phyloP scores from a whole-genome alignment of 2,113 vertebrate genomes.

The Oncorhynchus mykiss region DNA sequence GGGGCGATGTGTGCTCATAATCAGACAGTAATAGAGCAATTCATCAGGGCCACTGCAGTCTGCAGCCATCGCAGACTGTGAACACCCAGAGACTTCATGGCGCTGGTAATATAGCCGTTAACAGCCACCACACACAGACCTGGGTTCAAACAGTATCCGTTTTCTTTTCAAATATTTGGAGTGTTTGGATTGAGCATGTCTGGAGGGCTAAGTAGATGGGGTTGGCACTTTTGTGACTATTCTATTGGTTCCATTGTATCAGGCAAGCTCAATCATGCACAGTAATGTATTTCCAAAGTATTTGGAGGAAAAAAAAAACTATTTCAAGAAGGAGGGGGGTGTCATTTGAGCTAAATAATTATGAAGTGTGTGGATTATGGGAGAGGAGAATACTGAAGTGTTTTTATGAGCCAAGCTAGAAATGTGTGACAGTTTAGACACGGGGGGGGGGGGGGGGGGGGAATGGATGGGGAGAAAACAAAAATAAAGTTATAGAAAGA shows the following conservation, averaged over 20 bases:
- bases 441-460: not conserved
- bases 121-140: not conserved
- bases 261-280: no score
- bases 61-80: not conserved
- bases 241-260: no score
- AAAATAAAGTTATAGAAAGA: not conserved
- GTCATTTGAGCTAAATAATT: not conserved
- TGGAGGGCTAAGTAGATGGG: no score
- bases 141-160: no score
- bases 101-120: not conserved
- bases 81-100: not conserved
- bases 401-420: not conserved
- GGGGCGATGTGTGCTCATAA: not conserved
- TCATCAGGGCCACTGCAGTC: not conserved
- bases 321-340: not conserved
- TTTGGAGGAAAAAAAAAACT: no score
- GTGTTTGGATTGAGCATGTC: no score
- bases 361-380: not conserved
- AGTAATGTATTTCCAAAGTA: no score
- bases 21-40: not conserved
- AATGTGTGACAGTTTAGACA: slow-evolving; percentile 2
- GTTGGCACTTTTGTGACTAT: no score
- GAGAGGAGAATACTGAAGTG: not conserved
- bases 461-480: not conserved
- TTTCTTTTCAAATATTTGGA: no score